Evolutionary conservation across 2,797 vertebrate genomes (phyloP), one percentile per base, ranked within the genome.

Genomic region (Epinephelus malabaricus): DNA sequence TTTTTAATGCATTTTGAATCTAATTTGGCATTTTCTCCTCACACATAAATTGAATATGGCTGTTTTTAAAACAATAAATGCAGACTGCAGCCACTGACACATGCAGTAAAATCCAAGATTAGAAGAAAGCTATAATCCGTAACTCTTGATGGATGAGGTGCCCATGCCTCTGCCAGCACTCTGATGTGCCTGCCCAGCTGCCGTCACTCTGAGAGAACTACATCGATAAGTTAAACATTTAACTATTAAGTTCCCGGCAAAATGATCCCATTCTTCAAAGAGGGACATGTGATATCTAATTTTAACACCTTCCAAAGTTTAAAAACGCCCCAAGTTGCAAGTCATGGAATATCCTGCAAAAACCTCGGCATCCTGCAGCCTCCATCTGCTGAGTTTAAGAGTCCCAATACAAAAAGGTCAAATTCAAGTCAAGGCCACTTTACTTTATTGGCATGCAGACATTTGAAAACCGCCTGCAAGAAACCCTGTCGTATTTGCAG

Each of bases 381-480:
- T 80, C 60, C 84, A 87, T 84, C 84, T 89, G 85, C 80, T 56
- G 76, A 79, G 78, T 14, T 66, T 60, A 73, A 82, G 61, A 76
- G 75, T 68, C 54, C 59, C 45, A 71, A 84, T 76, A 69, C 73
- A 86, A 82, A 81, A 81, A 89, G 92, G 89, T 92, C 90, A 90
- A 88, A 89, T 84, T 73, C 88, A 86, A 91, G 89, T 92, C 90
- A 88, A 90, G 86, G 82, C 87, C 79, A 88, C 85, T 92, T 89
- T 66, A 73, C n/a, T 89, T 89, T 91, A 83, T 76, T 90, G 79
- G 76, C 81, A 77, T 75, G 84, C 78, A 90, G 88, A 82, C 75
- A 25, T 84, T 82, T 88, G 58, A 38, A 81, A 89, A 86, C 72
- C 74, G 49, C 53, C 70, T 83, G 64, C 65, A 75, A 84, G 80